Base-by-base conservation (phyloP, 2,113 vertebrate genomes). In the Halcyon malimbica region DNA sequence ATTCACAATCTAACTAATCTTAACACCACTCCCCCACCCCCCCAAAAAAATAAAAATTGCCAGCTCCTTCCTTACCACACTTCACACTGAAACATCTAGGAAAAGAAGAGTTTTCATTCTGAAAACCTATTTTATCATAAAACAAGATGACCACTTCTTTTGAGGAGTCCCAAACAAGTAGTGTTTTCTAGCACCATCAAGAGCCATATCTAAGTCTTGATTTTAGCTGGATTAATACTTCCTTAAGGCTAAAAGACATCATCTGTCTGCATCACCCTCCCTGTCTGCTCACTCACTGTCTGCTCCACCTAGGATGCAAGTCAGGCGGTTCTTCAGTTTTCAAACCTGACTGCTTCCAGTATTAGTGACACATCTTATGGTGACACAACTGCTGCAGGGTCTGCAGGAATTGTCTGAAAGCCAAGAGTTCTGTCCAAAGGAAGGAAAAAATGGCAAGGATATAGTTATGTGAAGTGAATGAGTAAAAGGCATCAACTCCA, bases 301-400 rank as follows among this genome's bases (percentile, higher is more conserved):
- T 95, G 80, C 80, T 89, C 74, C 93, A 89, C 92, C 90, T 91
- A 26, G 2, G 71, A 92, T 90, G 91, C 41, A 26, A 96, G 89
- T 76, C 93, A 97, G 91, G 86, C 89, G 96, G 71, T 59, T 93
- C 95, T 46, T 88, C 0, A 2, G 67, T 95, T 96, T 95, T 91
- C 89, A 94, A 89, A 95, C 70, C 85, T 83, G 94, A 94, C 96
- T 95, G 78, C 87, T 96, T 96, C 89, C 93, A 83, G 75, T 56
- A 69, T 86, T 85, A 96, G 74, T 95, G 96, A 97, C 94, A 96
- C 93, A 75, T 93, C 93, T 94, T 51, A 93, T 51, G 89, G 94
- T 95, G 95, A 92, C 93, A 97, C 93, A 94, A 93, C 93, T 94
- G 94, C 94, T 94, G 92, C 91, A 90, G 94, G 95, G 95, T 83